Evolutionary conservation across 2,888 invertebrate species (phyloP).

Genomic region (Hedya salicella): DNA sequence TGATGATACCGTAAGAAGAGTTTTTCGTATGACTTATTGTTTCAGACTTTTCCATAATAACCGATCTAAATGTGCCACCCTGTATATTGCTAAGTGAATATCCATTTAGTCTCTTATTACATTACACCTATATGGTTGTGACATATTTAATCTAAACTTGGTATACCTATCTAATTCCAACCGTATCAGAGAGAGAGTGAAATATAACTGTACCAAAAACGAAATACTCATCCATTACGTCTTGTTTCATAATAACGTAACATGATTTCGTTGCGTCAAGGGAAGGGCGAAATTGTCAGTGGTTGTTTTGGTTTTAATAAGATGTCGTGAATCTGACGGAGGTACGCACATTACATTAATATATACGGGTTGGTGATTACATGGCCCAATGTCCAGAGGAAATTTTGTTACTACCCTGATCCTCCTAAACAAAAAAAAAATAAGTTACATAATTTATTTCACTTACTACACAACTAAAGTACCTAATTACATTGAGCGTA

Average conservation of each 20-base stretch:
- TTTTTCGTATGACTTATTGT: no score
- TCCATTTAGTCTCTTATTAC: background rate
- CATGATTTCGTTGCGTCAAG: conserved; percentile 12
- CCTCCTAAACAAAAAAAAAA: background rate
- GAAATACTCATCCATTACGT: background rate
- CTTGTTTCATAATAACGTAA: conserved; percentile 17
- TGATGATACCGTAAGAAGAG: no score
- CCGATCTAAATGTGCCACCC: no score
- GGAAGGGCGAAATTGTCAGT: conserved; percentile 12
- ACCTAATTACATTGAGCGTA: background rate
- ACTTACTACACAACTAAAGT: background rate
- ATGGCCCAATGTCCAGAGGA: conserved; percentile 42
- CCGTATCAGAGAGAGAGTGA: conserved; percentile 3
- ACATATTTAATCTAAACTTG: background rate
- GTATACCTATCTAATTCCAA: background rate
- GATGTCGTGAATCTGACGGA: conserved; percentile 34
- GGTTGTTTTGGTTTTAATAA: conserved; percentile 41
- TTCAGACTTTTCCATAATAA: no score
- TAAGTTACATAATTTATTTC: background rate
- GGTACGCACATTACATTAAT: conserved; percentile 31
- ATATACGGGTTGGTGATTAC: conserved; percentile 33
- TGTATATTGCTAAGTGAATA: no score
- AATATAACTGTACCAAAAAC: background rate
- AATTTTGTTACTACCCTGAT: conserved; percentile 29
- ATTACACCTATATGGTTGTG: background rate